phyloP scores from a whole-genome alignment of 2,797 vertebrate species.

The Australoheros facetus region DNA sequence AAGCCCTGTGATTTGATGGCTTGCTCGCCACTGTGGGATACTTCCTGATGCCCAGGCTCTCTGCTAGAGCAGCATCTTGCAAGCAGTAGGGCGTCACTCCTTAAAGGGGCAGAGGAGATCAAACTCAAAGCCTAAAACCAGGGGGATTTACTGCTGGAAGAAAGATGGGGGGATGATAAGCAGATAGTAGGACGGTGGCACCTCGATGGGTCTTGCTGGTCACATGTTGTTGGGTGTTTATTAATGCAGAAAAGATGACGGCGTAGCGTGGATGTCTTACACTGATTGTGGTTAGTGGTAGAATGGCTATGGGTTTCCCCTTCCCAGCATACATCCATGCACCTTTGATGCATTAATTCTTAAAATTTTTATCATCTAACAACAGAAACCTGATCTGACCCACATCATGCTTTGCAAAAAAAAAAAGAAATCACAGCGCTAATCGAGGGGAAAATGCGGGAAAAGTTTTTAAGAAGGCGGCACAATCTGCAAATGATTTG shows the following conservation, averaged over 20 bases:
- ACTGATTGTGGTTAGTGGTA: neutral
- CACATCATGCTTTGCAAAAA: neutral
- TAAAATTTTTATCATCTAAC: neutral
- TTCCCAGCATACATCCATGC: neutral
- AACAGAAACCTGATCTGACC: neutral
- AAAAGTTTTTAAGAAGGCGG: slow-evolving; percentile 4
- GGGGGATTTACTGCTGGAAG: neutral
- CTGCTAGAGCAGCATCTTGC: slow-evolving; percentile 23
- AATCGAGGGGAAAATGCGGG: neutral
- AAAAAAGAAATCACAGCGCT: neutral
- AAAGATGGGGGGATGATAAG: slow-evolving; percentile 16
- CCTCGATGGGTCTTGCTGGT: neutral
- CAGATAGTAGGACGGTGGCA: neutral
- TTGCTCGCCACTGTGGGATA: slow-evolving; percentile 45
- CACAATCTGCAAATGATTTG: slow-evolving; percentile 1
- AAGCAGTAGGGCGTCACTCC: slow-evolving; percentile 17
- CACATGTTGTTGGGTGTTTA: slow-evolving; percentile 23
- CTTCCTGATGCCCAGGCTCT: slow-evolving; percentile 33
- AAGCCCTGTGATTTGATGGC: slow-evolving; percentile 44
- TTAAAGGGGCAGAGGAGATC: slow-evolving; percentile 39
- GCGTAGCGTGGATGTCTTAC: neutral
- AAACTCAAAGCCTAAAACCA: slow-evolving; percentile 19
- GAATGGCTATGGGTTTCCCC: neutral
- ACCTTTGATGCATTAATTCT: neutral
- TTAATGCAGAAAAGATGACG: slow-evolving; percentile 7